Evolutionary conservation across 2,113 vertebrate genomes (phyloP).

Genomic region (Poeciliopsis turrubarensis): DNA sequence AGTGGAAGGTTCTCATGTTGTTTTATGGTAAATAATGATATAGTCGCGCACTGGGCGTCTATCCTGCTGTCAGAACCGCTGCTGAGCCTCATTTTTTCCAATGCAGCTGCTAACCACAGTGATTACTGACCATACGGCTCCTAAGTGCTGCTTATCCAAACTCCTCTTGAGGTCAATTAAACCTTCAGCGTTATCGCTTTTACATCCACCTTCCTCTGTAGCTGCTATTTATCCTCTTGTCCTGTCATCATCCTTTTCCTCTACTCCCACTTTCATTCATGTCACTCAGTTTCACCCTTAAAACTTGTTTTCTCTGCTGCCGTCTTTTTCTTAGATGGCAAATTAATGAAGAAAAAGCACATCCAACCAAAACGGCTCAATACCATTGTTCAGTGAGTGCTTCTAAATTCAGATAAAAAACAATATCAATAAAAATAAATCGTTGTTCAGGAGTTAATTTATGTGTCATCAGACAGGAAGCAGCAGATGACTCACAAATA

Average conservation of each 20-base stretch:
- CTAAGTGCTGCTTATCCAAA: constrained; percentile 61
- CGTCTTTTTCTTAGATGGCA: not conserved
- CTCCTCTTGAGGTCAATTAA: constrained; percentile 59
- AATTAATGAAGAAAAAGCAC: not conserved
- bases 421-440: too few species aligned
- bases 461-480: too few species aligned
- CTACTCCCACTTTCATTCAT: not conserved
- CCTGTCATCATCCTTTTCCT: not conserved
- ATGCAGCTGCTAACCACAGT: constrained; percentile 55
- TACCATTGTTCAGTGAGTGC: too few species aligned
- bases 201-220: constrained; percentile 25
- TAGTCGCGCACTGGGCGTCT: constrained; percentile 1
- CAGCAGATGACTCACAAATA: too few species aligned
- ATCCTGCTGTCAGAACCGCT: constrained; percentile 21
- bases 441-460: too few species aligned
- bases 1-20: not conserved
- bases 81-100: constrained; percentile 9
- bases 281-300: not conserved
- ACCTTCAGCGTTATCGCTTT: constrained; percentile 35
- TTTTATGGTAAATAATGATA: constrained; percentile 16
- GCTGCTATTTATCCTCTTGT: constrained; percentile 10
- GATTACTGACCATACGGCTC: constrained; percentile 63
- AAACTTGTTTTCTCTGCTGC: not conserved
- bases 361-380: too few species aligned
- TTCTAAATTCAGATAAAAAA: too few species aligned